Conservation (phyloP, 2,797 vertebrate species). For the Danio albolineatus region DNA sequence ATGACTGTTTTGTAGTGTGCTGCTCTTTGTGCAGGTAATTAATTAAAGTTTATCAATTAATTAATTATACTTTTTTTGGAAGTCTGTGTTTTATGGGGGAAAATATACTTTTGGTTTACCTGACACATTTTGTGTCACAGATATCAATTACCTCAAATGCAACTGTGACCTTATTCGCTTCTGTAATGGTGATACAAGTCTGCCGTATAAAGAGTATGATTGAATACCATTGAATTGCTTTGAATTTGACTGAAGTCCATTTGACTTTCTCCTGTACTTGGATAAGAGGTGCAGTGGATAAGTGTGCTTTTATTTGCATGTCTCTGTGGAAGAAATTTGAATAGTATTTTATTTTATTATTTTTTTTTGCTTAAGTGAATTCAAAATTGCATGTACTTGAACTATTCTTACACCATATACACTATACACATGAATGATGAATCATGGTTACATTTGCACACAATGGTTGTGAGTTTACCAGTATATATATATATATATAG, state of each 20-base stretch:
- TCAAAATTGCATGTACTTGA: not conserved
- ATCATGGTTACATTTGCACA: not conserved
- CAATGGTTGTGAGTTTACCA: not conserved
- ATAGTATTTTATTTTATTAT: not conserved
- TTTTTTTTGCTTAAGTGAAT: not conserved
- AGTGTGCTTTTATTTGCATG: slow-evolving; percentile 29
- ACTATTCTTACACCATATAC: not conserved
- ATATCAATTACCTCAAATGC: not conserved
- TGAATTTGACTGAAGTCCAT: not conserved
- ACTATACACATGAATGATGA: not conserved
- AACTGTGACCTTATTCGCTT: not conserved
- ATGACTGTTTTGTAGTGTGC: no score
- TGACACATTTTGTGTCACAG: not conserved
- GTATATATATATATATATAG: no score
- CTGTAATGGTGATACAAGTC: not conserved
- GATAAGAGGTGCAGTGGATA: not conserved
- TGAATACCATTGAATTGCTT: not conserved
- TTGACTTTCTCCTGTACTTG: not conserved
- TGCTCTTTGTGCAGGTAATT: no score
- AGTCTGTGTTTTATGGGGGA: no score
- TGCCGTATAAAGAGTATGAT: no score
- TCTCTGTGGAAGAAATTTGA: not conserved
- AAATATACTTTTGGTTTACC: no score
- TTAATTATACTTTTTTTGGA: no score
- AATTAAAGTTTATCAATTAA: no score